Evolutionary conservation across 2,888 invertebrate species (phyloP), one percentile per base, ranked within the genome.

Genomic region (Heliconius hortense): DNA sequence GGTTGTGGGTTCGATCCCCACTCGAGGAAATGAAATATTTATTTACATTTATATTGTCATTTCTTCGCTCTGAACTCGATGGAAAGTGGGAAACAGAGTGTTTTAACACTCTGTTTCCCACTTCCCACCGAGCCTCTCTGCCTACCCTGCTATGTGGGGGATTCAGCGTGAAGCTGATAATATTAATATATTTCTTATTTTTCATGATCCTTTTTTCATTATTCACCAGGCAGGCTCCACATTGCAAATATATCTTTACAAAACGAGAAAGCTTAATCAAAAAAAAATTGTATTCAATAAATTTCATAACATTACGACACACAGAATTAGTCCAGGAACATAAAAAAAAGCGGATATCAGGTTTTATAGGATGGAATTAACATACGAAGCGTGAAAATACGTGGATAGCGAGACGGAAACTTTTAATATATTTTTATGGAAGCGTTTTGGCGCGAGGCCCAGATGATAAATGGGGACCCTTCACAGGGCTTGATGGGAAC

Each of bases 391-490:
- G 89, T 84, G 85, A 85, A 84, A 87, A 85, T 84, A 84, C 83
- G 81, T 83, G 85, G 85, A 88, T 88, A 88, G 88, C 87, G 88
- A 84, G 87, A 85, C 82, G 85, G 84, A 89, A 91, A 90, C 84
- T 88, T 90, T 90, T 90, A 90, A 91, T 91, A 91, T 89, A 90
- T 91, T 86, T 85, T 85, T 78, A 76, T 75, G 89, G 89, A 91
- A 90, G 86, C 87, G 82, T 89, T 90, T 89, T 88, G 87, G 87
- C 87, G 88, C 85, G 85, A 85, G 88, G 84, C 86, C 84, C 85
- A 85, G 87, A 89, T 93, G 93, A 93, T 93, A 90, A 92, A 93
- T 92, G 86, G 84, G 84, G 88, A 86, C 89, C 89, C 89, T 89
- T 89, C 88, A 89, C 82, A 84, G 82, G 86, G 86, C 88, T 84